Percentiles rank a stretch among this genome's conserved stretches.
Evolutionary conservation across 2,797 vertebrate genomes (phyloP).

Genomic region (Pipistrellus pipistrellus): DNA sequence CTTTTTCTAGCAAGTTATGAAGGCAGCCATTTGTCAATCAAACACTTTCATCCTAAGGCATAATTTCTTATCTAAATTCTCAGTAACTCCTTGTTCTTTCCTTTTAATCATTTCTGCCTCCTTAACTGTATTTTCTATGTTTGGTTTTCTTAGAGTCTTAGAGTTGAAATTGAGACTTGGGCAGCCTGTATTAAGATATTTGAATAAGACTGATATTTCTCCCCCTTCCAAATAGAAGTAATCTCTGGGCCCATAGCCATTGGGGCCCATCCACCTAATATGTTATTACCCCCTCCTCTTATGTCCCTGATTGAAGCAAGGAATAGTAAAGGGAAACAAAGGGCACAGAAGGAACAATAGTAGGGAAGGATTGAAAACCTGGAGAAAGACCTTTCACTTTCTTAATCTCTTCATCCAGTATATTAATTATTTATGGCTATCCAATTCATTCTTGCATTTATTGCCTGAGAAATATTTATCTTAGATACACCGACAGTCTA

Average conservation of each 20-base stretch:
- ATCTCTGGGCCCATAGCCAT: background rate
- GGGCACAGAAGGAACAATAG: background rate
- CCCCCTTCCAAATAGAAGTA: background rate
- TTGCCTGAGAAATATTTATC: constrained; percentile 15
- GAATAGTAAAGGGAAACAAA: background rate
- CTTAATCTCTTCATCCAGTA: background rate
- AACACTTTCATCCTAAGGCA: background rate
- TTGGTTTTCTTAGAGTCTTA: background rate
- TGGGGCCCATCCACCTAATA: background rate
- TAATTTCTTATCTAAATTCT: background rate
- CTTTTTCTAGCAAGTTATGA: background rate
- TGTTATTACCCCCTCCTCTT: background rate
- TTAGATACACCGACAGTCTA: background rate
- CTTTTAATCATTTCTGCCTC: background rate
- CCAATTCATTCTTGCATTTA: background rate
- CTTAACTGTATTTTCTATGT: background rate
- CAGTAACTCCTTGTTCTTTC: background rate
- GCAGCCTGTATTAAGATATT: background rate
- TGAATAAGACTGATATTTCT: background rate
- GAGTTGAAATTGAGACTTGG: background rate
- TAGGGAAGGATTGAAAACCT: background rate
- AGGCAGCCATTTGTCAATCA: background rate
- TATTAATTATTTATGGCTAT: background rate
- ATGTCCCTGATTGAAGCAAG: background rate
- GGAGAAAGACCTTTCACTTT: background rate